Conservation (phyloP, 1,140 invertebrate genomes). For the Heliconius melpomene region DNA sequence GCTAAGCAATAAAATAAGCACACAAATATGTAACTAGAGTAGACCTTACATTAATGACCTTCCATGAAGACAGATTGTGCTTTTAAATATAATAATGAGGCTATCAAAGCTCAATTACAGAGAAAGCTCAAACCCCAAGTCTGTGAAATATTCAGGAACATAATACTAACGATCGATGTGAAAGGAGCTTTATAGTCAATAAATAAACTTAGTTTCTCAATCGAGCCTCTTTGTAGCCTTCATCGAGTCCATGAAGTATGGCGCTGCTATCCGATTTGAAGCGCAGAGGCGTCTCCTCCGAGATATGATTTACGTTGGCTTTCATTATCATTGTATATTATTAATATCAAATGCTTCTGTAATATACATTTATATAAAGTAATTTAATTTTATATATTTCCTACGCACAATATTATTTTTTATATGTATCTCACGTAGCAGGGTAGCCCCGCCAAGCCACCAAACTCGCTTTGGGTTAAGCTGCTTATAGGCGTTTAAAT, state of each 20-base stretch:
- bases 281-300: background rate
- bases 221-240: slow-evolving; percentile 21
- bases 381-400: no score
- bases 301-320: background rate
- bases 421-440: no score
- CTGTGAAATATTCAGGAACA: background rate
- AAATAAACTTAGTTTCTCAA: slow-evolving; percentile 15
- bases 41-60: background rate
- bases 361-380: background rate
- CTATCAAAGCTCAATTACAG: background rate
- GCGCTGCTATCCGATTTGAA: background rate
- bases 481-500: no score
- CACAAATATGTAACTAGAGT: background rate
- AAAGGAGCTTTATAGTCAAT: background rate
- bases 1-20: background rate
- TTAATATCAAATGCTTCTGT: background rate
- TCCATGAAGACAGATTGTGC: background rate
- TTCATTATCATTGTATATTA: background rate
- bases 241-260: background rate
- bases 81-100: background rate
- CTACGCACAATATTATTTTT: no score
- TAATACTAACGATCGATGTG: background rate
- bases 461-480: no score
- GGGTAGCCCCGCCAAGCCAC: no score
- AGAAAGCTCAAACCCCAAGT: background rate